These are phyloP conservation scores for Diarsia rubi DNA, from an alignment of 2,888 invertebrate genomes.

Conservation along the genomic window DNA sequence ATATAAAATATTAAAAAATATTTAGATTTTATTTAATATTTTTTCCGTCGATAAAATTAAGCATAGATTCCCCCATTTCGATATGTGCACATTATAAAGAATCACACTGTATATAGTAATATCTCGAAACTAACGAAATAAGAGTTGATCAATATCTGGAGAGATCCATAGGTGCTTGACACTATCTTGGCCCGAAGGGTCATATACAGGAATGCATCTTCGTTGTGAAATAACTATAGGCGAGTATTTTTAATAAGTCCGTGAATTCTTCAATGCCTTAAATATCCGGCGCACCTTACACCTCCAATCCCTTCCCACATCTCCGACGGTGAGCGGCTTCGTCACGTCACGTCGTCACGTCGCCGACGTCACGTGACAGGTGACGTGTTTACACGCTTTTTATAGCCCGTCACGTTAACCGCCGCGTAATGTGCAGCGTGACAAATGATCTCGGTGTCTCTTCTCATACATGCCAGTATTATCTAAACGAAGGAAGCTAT, in stretches of 20 bases:
- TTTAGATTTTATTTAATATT: too few species aligned
- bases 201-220: too few species aligned
- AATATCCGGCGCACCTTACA: neutral
- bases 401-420: constrained; percentile 68
- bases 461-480: constrained; percentile 36
- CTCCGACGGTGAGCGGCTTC: constrained; percentile 36
- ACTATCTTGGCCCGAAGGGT: too few species aligned
- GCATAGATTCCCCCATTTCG: too few species aligned
- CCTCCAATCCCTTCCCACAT: constrained; percentile 18
- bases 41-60: too few species aligned
- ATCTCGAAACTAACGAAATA: neutral
- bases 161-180: too few species aligned
- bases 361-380: constrained; percentile 75
- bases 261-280: neutral
- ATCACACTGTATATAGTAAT: too few species aligned
- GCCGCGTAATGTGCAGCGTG: constrained; percentile 68
- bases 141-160: too few species aligned
- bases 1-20: too few species aligned
- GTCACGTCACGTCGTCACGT: constrained; percentile 63
- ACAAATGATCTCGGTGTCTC: constrained; percentile 68
- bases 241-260: neutral
- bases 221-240: neutral
- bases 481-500: constrained; percentile 37
- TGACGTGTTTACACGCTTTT: constrained; percentile 80
- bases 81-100: too few species aligned